Evolutionary conservation across 2,888 invertebrate species (phyloP), one percentile per base, ranked within the genome.

Genomic region (Zygogramma bicolorata): DNA sequence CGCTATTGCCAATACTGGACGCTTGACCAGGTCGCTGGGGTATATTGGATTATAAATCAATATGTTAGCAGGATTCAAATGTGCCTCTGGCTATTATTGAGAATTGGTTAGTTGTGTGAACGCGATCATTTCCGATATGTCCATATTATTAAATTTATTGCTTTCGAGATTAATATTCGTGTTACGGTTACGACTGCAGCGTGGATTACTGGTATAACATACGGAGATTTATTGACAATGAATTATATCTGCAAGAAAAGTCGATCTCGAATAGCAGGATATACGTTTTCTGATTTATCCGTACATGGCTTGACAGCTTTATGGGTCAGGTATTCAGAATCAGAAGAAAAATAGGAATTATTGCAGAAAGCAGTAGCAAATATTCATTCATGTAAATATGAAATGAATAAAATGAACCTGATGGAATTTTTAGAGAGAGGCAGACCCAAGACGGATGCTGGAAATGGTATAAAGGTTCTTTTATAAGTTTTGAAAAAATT

Each of bases 71-170:
- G 67, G 58, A 71, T 71, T 71, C 71, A 71, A 67, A 71, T 71
- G 67, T 59, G 60, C 57, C 71, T 29, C 22, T 22, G 71, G 67
- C 62, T 57, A 67, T 71, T 71, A 71, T 67, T 63, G 46, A 62
- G 67, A 68, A 71, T 71, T 71, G 71, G 67, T 60, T 67, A 71
- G 71, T 71, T 71, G 71, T 71, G 71, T 71, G 71, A 71, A 67
- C 71, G 63, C 46, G 63, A 71, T 71, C 67, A 71, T 71, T 71
- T 71, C 71, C 71, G 67, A 71, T 71, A 71, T 63, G 71, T 71
- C 71, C 57, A 62, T 66, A 59, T 46, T 49, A 62, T 59, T 61
- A 63, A 71, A 71, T 71, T 66, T 71, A 71, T 71, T 67, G 71
- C 67, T 46, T 67, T 63, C 38, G 27, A 67, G 67, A 67, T 63